Conservation (phyloP, 2,113 vertebrate genomes). For the Scomber colias region DNA sequence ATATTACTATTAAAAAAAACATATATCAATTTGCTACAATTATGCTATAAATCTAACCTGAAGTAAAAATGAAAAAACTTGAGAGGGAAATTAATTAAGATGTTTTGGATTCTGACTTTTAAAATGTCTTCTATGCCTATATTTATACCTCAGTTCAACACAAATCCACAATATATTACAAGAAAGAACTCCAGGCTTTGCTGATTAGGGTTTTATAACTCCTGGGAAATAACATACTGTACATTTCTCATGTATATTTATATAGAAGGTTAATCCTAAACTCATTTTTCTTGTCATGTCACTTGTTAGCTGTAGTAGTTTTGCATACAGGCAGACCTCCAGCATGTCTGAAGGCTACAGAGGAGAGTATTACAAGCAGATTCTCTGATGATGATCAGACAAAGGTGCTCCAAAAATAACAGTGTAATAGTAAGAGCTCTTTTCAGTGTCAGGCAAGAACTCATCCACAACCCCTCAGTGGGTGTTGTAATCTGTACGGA, state of each 20-base stretch:
- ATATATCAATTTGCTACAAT: background rate
- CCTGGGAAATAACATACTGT: background rate
- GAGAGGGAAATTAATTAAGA: background rate
- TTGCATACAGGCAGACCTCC: background rate
- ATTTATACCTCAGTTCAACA: background rate
- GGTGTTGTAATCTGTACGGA: conserved; percentile 53
- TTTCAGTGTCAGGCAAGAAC: conserved; percentile 34
- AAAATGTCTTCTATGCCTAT: background rate
- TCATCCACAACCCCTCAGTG: conserved; percentile 24
- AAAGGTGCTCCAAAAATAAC: conserved; percentile 37
- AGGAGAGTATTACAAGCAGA: background rate
- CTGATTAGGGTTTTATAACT: background rate
- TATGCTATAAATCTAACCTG: background rate
- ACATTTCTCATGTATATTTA: background rate
- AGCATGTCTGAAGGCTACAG: background rate
- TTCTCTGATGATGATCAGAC: conserved; percentile 12
- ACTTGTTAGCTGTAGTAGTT: background rate
- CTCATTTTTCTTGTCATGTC: background rate
- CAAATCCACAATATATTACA: background rate
- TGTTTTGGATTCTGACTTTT: background rate
- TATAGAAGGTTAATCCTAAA: background rate
- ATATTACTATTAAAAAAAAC: background rate
- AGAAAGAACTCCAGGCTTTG: background rate
- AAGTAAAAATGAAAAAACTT: background rate
- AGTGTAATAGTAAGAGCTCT: conserved; percentile 15